Percentiles rank a stretch among this genome's conserved stretches.
These are phyloP conservation scores for Mustela lutreola DNA, from an alignment of 2,113 vertebrate species.

Conservation along the genomic window DNA sequence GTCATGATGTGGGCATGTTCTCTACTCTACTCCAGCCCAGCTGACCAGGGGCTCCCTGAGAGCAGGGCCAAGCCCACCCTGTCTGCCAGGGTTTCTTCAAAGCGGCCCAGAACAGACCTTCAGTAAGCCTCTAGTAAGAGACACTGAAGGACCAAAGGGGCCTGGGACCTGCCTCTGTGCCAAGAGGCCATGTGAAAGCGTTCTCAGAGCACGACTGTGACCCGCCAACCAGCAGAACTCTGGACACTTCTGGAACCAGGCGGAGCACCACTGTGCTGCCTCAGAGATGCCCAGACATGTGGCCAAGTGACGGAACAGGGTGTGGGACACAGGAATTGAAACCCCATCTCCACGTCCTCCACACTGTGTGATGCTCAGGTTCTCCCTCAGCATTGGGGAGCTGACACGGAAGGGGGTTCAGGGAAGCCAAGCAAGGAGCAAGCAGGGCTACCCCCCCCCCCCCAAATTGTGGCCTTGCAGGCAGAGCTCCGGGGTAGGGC, in stretches of 20 bases:
- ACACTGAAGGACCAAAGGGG: neutral
- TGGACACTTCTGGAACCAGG: neutral
- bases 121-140: neutral
- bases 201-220: neutral
- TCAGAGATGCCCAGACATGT: neutral
- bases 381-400: neutral
- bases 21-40: neutral
- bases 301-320: neutral
- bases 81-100: neutral
- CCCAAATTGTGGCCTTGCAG: neutral
- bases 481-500: neutral
- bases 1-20: neutral
- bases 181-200: neutral
- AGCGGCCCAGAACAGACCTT: neutral
- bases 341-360: neutral
- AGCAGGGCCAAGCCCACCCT: neutral
- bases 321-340: neutral
- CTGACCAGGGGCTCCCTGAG: neutral
- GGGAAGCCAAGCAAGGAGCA: neutral
- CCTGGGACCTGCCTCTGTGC: neutral
- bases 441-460: too few relatives aligned
- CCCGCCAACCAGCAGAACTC: neutral
- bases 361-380: neutral
- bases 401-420: neutral
- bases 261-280: neutral